Evolutionary conservation across 2,888 invertebrate species (phyloP), one percentile per base, ranked within the genome.

Genomic region (Drosophila kuntzei): DNA sequence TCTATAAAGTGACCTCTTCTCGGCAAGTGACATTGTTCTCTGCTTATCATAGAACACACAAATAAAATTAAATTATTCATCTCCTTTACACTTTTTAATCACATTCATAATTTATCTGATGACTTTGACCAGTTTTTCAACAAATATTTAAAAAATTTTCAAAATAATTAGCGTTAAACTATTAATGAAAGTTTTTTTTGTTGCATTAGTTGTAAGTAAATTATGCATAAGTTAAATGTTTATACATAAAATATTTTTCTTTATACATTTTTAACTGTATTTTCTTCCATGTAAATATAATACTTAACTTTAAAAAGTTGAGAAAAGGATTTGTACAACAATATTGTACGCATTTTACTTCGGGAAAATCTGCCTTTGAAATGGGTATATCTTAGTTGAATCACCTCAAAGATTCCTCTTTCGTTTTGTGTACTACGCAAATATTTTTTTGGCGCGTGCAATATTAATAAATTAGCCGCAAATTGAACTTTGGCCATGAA

Each of bases 401-500:
- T 18, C n/a, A 43, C n/a, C 43, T 5, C 2, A 12, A 5, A 18
- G 7, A 43, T 43, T 44, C 11, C 7, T 20, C 8, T 37, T 16
- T 37, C 12, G 20, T 25, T 29, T 9, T 46, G 34, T 27, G 16
- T 4, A 20, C 46, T 6, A 22, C 54, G 20, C 36, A 37, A 16
- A 18, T 12, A 11, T 18, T 5, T 16, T 25, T 14, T 47, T 41
- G 55, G 6, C 8, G 37, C 11, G 1, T 29, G 6, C 34, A 1
- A 25, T 69, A 53, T 53, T 53, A 54, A 54, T 54, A 34, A 50
- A 54, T 46, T 27, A 63, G 14, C 27, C 11, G 14, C 36, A 27
- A 53, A 58, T 36, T 74, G 47, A 74, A 68, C 41, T 51, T 16
- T 43, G 18, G 9, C 44, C 34, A 22, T 43, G 11, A 29, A 12